phyloP scores from a whole-genome alignment of 2,797 vertebrate genomes.

The Dryobates pubescens region DNA sequence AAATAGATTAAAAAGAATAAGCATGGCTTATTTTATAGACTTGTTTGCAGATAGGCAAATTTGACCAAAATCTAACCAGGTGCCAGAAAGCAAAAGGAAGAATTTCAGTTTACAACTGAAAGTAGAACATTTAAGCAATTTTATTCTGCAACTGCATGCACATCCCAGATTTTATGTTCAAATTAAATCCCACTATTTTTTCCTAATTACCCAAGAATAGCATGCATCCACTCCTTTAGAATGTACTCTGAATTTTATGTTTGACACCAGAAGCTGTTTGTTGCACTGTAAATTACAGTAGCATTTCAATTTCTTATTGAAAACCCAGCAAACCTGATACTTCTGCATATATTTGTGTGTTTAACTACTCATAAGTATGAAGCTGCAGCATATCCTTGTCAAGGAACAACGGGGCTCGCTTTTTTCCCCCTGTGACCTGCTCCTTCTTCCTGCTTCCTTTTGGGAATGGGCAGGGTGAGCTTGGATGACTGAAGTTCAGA shows the following conservation, averaged over 20 bases:
- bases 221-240: not conserved
- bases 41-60: not conserved
- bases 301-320: not conserved
- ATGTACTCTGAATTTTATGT: not conserved
- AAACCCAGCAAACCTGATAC: not conserved
- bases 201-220: not conserved
- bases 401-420: not conserved
- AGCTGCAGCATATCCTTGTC: not conserved
- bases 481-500: not conserved
- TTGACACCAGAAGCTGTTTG: not conserved
- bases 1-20: not conserved
- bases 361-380: not conserved
- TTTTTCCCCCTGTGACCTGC: not conserved
- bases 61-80: not conserved
- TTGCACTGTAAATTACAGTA: not conserved
- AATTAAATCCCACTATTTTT: conserved; percentile 6
- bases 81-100: not conserved
- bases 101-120: not conserved
- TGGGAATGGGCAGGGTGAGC: not conserved
- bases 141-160: not conserved
- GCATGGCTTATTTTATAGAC: not conserved
- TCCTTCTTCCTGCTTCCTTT: not conserved
- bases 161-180: not conserved
- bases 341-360: not conserved
- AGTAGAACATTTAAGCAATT: not conserved